Evolutionary conservation across 2,113 vertebrate species (phyloP).

Genomic region (Grammomys dolichurus): DNA sequence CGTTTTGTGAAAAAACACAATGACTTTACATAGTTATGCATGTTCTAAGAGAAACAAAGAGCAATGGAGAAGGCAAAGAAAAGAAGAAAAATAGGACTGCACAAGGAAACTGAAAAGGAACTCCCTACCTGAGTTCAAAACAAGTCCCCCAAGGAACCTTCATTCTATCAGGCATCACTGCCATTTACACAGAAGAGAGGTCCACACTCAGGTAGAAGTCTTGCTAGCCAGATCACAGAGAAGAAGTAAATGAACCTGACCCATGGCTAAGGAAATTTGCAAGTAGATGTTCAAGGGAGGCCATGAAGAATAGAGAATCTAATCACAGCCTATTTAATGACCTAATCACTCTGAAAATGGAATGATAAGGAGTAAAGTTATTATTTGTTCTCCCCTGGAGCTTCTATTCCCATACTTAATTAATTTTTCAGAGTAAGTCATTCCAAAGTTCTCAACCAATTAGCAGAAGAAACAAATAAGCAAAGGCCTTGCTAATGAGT

Average conservation of each 20-base stretch:
- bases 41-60: background rate
- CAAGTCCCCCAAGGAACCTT: background rate
- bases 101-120: background rate
- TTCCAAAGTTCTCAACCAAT: conserved; percentile 22
- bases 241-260: background rate
- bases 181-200: background rate
- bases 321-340: conserved; percentile 38
- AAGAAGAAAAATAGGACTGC: background rate
- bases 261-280: background rate
- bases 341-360: background rate
- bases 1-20: background rate
- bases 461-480: background rate
- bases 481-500: background rate
- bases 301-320: background rate
- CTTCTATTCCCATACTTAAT: conserved; percentile 1
- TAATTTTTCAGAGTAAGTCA: conserved; percentile 39
- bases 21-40: background rate
- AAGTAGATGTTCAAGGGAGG: background rate
- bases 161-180: too few species aligned
- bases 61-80: background rate
- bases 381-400: conserved; percentile 9
- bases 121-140: background rate
- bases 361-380: conserved; percentile 32
- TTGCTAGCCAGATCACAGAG: rapidly evolving
- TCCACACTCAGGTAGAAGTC: background rate